Evolutionary conservation across 2,888 invertebrate genomes (phyloP), one percentile per base, ranked within the genome.

Genomic region (Eudemis profundana): DNA sequence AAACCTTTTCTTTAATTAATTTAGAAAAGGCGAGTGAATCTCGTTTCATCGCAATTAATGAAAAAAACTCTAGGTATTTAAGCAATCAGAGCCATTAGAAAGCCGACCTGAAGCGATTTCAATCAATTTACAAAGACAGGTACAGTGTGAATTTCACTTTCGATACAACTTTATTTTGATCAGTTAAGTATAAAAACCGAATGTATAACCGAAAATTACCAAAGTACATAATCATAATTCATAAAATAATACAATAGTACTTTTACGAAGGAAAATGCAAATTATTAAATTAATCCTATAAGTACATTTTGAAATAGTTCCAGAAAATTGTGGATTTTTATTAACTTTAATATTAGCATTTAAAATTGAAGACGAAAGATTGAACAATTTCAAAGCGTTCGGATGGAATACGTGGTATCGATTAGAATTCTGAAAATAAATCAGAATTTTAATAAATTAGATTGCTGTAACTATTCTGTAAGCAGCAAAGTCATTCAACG

Each of bases 31-130:
- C n/a, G 36, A 38, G 36, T 12, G 38, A 53, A 53, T 36, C 38
- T 53, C 51, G 38, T 53, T 53, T 53, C 21, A 38, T 51, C 51
- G 14, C 14, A 21, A 36, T 53, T 38, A 53, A 53, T 53, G 36
- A 14, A 14, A n/a, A 36, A 53, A 21, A 19, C 36, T 33, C 17
- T 33, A 36, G 50, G 47, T 49, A 49, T 49, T 29, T 49, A 15
- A 49, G 29, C 49, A 19, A 36, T 51, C 36, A 51, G 12, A n/a
- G 53, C 21, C 10, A 38, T 53, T 38, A 53, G 19, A 53, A 15
- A 23, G 23, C 21, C 21, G 8, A 10, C 23, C 21, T 8, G 19
- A 21, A 53, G 21, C 21, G 14, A 19, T 19, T 36, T 17, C 10
- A 33, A 50, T 36, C n/a, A 44, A 44, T 19, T 19, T 19, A 19